phyloP scores from a whole-genome alignment of 64 coral and sea anemone genomes.

The Acropora tenuis region DNA sequence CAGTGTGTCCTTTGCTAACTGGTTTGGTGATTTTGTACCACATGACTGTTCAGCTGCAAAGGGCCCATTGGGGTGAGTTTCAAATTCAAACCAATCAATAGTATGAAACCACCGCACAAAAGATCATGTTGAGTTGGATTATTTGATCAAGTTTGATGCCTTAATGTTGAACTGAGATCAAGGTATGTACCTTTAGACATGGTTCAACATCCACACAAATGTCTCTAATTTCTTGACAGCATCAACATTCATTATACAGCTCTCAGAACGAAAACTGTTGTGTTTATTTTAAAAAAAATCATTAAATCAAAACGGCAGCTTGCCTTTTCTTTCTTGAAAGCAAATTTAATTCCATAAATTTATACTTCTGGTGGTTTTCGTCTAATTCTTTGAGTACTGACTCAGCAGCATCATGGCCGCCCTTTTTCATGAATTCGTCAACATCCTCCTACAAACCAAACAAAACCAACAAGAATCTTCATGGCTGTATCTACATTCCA shows the following conservation, averaged over 20 bases:
- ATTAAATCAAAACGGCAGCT: neutral
- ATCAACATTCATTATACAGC: neutral
- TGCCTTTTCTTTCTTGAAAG: slow-evolving; percentile 93
- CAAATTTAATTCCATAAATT: slow-evolving; percentile 98
- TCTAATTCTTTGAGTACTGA: slow-evolving; percentile 82
- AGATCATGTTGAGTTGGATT: too few species aligned
- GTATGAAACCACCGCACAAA: too few species aligned
- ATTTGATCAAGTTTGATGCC: too few species aligned
- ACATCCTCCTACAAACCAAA: slow-evolving; percentile 80
- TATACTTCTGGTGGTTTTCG: slow-evolving; percentile 98
- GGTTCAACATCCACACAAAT: too few species aligned
- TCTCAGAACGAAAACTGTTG: neutral
- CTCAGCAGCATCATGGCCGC: slow-evolving; percentile 79
- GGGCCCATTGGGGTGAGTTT: too few species aligned
- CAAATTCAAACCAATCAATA: too few species aligned
- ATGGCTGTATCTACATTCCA: neutral
- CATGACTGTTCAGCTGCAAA: too few species aligned
- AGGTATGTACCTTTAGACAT: too few species aligned
- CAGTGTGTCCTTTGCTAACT: too few species aligned
- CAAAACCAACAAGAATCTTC: neutral
- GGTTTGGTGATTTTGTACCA: too few species aligned
- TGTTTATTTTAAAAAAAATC: neutral
- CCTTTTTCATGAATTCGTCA: slow-evolving; percentile 85
- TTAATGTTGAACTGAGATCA: too few species aligned
- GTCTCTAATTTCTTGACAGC: too few species aligned